These are phyloP conservation scores for Eurytoma californica DNA, from an alignment of 2,888 invertebrate genomes.

Conservation along the genomic window DNA sequence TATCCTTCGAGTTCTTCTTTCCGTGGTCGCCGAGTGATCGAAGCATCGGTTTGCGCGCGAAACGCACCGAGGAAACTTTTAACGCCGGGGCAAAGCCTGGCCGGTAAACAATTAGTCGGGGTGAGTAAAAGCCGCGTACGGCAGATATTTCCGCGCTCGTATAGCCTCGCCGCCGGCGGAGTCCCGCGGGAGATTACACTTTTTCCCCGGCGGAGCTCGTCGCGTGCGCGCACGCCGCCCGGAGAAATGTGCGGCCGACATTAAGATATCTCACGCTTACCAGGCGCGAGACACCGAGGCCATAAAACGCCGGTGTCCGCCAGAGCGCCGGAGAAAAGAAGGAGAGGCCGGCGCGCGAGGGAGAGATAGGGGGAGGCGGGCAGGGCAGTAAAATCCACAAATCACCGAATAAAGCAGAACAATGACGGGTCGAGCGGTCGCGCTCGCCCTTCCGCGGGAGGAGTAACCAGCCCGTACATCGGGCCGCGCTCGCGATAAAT, in stretches of 20 bases:
- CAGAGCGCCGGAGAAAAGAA: background rate
- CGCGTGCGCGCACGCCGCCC: too few relatives aligned
- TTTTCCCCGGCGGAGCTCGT: background rate
- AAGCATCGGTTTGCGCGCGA: too few relatives aligned
- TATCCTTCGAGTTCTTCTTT: background rate
- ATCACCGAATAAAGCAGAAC: constrained; percentile 75
- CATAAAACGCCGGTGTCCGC: constrained; percentile 36
- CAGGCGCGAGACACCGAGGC: constrained; percentile 11
- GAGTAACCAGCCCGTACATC: background rate
- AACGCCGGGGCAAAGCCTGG: too few relatives aligned
- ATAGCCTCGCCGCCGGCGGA: too few relatives aligned
- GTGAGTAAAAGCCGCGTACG: too few relatives aligned
- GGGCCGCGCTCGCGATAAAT: constrained; percentile 68
- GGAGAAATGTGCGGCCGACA: constrained; percentile 35
- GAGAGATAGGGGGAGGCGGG: background rate
- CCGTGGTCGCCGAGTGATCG: background rate
- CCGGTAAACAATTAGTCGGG: too few relatives aligned
- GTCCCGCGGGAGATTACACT: background rate
- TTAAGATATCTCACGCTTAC: constrained; percentile 53
- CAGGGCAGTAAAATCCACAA: constrained; percentile 72
- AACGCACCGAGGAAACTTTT: too few relatives aligned
- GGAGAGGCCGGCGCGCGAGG: background rate
- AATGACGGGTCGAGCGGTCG: constrained; percentile 68
- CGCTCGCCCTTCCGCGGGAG: background rate
- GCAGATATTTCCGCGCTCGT: too few relatives aligned